A percentile compares a stretch with the other conserved stretches of the same genome.
These are phyloP conservation scores for Anagyrus pseudococci DNA, from an alignment of 2,888 invertebrate genomes.

Conservation along the genomic window DNA sequence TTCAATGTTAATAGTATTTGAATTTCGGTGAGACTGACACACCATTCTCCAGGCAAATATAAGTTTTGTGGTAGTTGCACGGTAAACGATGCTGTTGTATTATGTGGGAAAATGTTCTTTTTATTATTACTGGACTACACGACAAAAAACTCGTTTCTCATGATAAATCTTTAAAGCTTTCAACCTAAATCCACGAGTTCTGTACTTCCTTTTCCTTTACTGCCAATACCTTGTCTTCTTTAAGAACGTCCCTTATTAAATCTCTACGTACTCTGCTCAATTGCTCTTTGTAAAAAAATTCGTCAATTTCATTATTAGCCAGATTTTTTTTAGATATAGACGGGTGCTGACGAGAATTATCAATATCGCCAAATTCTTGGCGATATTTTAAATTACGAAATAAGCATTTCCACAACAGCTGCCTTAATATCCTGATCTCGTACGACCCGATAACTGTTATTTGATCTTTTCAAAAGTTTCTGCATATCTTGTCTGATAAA, in stretches of 20 bases:
- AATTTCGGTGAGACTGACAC: no score
- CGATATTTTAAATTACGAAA: not conserved
- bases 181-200: no score
- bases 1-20: no score
- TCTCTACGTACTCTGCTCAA: not conserved
- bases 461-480: not conserved
- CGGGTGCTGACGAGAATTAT: not conserved
- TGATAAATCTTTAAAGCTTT: no score
- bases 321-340: not conserved
- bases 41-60: no score
- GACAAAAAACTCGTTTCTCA: slow-evolving; percentile 32
- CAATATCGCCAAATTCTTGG: not conserved
- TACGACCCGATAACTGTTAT: not conserved
- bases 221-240: slow-evolving; percentile 16
- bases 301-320: slow-evolving; percentile 26
- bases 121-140: slow-evolving; percentile 42
- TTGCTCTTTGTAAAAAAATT: slow-evolving; percentile 33
- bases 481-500: not conserved
- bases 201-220: slow-evolving; percentile 15
- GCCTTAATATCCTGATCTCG: not conserved
- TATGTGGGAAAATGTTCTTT: no score
- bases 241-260: not conserved
- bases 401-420: not conserved
- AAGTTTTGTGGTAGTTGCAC: no score
- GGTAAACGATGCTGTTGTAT: no score